Base-by-base conservation (phyloP, 2,888 invertebrate species). In the Nudaria mundana region DNA sequence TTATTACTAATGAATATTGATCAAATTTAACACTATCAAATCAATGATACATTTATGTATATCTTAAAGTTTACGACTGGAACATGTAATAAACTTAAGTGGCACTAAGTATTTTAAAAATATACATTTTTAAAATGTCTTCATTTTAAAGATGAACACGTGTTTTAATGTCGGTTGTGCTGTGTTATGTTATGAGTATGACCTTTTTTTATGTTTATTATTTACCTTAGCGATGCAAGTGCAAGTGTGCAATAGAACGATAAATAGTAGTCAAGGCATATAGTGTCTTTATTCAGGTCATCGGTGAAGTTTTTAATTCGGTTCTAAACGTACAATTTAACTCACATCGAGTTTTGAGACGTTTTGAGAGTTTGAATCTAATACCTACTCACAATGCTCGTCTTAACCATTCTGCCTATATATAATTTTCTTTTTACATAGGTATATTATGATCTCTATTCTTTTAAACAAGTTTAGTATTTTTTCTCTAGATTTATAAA, bases 221-320 rank as follows among this genome's bases (percentile, higher is more conserved):
- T 71, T 67, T 69, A 67, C 63, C 56, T 61, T 54, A 57, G 47
- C 50, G 47, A 60, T 59, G 63, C 54, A 48, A 52, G 51, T 53
- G 50, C 48, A 48, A 14, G 13, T 14, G 15, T 23, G 14, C 6
- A 34, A 25, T 16, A 14, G n/a, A 11, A 46, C 56, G 63, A 63
- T 63, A 64, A 63, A 48, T 36, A 44, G 41, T 40, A 42, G 41
- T 49, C 23, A 49, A 50, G 33, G 37, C 24, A 35, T 7, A 28
- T 23, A 18, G 18, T 52, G 37, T 32, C 34, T 43, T 48, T 35
- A 56, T 49, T 52, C 30, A 35, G 30, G 30, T 14, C 44, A 45
- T 37, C 37, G 40, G 42, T 41, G 40, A 41, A 47, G 45, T 46
- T 60, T 50, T 41, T 16, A 37, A 38, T 38, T 37, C 8, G 16